A percentile compares a stretch with the other conserved stretches of the same genome.
Evolutionary conservation across 2,113 vertebrate genomes (phyloP).

Genomic region (Pluvialis apricaria): DNA sequence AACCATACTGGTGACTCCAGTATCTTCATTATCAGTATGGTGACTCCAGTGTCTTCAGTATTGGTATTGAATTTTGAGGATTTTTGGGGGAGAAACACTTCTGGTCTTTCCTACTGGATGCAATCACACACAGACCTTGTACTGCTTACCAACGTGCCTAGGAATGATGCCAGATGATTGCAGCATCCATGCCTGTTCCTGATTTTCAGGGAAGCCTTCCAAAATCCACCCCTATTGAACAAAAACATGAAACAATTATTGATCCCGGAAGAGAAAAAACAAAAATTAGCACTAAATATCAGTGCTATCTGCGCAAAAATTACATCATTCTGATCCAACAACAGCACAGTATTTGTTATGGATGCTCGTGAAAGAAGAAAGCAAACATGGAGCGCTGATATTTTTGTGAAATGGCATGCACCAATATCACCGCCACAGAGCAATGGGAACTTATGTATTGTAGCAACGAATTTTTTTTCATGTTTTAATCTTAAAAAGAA

Average conservation of each 20-base stretch:
- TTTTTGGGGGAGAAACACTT: background rate
- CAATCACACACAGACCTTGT: background rate
- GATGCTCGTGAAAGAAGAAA: background rate
- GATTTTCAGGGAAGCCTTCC: constrained; percentile 83
- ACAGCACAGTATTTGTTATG: background rate
- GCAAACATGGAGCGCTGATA: background rate
- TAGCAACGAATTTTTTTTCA: background rate
- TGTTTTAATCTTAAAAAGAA: background rate
- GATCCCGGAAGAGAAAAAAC: background rate
- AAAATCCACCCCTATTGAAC: constrained; percentile 89
- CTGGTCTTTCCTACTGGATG: background rate
- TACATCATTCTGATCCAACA: background rate
- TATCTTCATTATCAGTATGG: background rate
- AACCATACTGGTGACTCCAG: background rate
- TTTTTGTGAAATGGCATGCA: background rate
- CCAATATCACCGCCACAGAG: background rate
- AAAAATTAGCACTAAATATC: background rate
- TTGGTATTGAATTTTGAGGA: background rate
- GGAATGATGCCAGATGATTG: constrained; percentile 82
- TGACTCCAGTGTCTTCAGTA: background rate
- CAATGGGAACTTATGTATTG: background rate
- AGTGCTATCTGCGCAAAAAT: background rate
- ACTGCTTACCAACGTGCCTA: constrained; percentile 83
- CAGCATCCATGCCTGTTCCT: constrained; percentile 80
- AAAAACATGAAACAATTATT: constrained; percentile 9